Evolutionary conservation across 2,113 vertebrate species (phyloP), one percentile per base, ranked within the genome.

Genomic region (Cyanocitta stelleri): DNA sequence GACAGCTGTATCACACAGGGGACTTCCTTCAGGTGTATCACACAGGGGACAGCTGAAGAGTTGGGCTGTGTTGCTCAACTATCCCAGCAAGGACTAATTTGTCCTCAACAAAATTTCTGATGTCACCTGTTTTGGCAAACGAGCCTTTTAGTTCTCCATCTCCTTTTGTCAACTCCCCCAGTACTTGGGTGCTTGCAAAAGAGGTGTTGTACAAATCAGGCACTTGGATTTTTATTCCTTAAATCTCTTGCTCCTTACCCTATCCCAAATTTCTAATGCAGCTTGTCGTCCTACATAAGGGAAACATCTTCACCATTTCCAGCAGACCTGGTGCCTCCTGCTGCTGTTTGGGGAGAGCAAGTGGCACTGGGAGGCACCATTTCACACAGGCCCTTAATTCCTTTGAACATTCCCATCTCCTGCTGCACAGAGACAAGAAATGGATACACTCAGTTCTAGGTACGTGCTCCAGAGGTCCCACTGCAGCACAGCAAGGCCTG

Each of bases 1-100:
- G 72, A 96, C 62, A 73, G 58, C 80, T 95, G 95, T n/a, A n/a
- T n/a, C n/a, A n/a, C n/a, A n/a, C n/a, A n/a, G n/a, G n/a, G n/a
- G n/a, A n/a, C n/a, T 95, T 95, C 93, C 87, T 95, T 77, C 76
- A 55, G 88, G 32, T 92, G 91, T 87, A 83, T 87, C 59, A 58
- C 97, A 90, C 97, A 95, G 95, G 95, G 94, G 72, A 96, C 62
- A 73, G 58, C 80, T 95, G 95, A 88, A 91, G 94, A 92, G 67
- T 33, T 92, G 91, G 63, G 49, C 48, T 48, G 73, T 84, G 61
- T 54, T 88, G 91, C 92, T 82, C 94, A 90, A 32, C 85, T 80
- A 61, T 10, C 69, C 19, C 66, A 85, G n/a, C 33, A 68, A 83
- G 39, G 61, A 93, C 6, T 17, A 79, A 83, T 61, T 89, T 39